Percentiles rank a stretch among this genome's conserved stretches.
These are phyloP conservation scores for rat (Rattus norvegicus) DNA, from an alignment of 2,113 vertebrate species.

Conservation along the genomic window DNA sequence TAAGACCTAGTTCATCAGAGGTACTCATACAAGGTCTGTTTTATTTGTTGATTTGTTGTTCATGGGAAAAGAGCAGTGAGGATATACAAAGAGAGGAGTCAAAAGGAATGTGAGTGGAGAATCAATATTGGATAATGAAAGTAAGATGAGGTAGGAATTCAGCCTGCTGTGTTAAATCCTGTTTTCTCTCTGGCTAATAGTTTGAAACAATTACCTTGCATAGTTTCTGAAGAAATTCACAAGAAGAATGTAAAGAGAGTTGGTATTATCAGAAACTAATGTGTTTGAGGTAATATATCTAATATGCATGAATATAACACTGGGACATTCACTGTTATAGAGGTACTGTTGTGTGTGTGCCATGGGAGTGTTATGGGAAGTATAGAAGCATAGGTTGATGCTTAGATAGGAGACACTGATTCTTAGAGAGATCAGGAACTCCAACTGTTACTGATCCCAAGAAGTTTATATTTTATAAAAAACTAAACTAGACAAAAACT, in stretches of 20 bases:
- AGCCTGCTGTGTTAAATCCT: neutral
- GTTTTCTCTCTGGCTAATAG: neutral
- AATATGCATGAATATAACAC: accelerated
- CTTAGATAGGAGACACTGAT: neutral
- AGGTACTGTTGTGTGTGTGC: neutral
- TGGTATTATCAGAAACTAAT: accelerated
- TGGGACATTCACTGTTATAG: neutral
- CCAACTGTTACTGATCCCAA: neutral
- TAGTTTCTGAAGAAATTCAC: neutral
- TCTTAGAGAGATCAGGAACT: neutral
- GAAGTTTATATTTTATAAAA: neutral
- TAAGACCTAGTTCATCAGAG: neutral
- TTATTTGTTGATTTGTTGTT: neutral
- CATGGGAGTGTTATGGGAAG: neutral
- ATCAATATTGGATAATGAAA: neutral
- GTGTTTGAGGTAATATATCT: neutral
- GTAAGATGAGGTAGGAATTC: neutral
- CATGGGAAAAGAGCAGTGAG: neutral
- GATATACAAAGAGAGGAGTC: neutral
- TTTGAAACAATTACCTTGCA: neutral
- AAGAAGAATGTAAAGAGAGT: neutral
- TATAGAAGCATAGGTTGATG: accelerated
- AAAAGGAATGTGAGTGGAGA: neutral
- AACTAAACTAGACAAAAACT: neutral
- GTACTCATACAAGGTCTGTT: neutral